Conservation (phyloP, 2,113 vertebrate species). For the Serilophus lunatus region DNA sequence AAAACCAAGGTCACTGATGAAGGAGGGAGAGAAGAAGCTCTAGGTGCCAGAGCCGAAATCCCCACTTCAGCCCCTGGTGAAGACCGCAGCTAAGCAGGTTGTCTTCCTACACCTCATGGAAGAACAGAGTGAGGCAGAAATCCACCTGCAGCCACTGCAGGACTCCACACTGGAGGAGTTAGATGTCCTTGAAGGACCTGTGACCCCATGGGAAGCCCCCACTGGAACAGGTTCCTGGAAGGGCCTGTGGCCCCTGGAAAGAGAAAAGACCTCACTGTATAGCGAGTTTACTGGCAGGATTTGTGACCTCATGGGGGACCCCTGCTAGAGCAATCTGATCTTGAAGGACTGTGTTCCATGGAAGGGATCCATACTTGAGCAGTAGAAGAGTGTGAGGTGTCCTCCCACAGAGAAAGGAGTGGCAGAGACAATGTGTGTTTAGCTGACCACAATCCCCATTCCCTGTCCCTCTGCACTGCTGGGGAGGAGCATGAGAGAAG, state of each 20-base stretch:
- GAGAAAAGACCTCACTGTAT: not conserved
- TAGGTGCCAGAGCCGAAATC: accelerated
- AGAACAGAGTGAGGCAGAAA: not conserved
- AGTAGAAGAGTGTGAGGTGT: not conserved
- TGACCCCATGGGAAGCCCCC: not conserved
- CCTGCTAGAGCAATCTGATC: not conserved
- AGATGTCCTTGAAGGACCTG: not conserved
- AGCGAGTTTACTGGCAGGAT: not conserved
- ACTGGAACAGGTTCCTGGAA: not conserved
- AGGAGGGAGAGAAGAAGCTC: not conserved
- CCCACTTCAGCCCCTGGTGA: not conserved
- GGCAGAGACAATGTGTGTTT: not conserved
- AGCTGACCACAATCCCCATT: not conserved
- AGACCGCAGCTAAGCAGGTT: no score
- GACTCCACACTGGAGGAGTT: not conserved
- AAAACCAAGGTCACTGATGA: not conserved
- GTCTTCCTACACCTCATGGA: not conserved
- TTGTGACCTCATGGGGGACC: not conserved
- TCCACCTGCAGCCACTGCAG: not conserved
- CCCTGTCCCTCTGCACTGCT: not conserved
- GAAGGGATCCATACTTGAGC: not conserved
- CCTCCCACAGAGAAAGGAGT: not conserved
- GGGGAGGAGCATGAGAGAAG: not conserved
- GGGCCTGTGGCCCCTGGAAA: not conserved
- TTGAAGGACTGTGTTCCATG: not conserved